Percentiles rank a stretch among this genome's conserved stretches.
Conservation (phyloP, 2,888 invertebrate genomes). For the Macrophya annulata region DNA sequence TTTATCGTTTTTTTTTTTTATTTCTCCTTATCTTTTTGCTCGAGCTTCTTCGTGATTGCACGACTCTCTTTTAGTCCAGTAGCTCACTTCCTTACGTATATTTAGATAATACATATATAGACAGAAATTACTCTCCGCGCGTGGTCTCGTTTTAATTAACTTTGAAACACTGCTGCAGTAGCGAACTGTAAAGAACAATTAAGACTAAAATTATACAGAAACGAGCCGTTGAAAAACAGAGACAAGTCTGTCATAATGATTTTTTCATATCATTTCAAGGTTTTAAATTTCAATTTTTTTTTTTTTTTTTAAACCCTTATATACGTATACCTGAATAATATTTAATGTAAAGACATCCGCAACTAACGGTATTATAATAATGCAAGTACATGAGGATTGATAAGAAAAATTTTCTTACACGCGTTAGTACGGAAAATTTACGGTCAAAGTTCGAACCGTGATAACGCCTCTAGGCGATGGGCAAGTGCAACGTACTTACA, state of each 20-base stretch:
- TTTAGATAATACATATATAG: neutral
- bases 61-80: slow-evolving; percentile 24
- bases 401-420: slow-evolving; percentile 13
- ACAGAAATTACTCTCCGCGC: slow-evolving; percentile 42
- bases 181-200: slow-evolving; percentile 28
- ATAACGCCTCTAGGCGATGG: slow-evolving; percentile 23
- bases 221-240: neutral
- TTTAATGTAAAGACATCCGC: neutral
- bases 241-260: neutral
- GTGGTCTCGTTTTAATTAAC: slow-evolving; percentile 49
- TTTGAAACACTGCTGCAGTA: slow-evolving; percentile 20
- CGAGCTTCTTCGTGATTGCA: slow-evolving; percentile 6
- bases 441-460: slow-evolving; percentile 30
- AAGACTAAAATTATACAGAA: slow-evolving; percentile 21
- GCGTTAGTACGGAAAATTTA: slow-evolving; percentile 15
- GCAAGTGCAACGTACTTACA: slow-evolving; percentile 21
- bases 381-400: neutral
- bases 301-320: no score
- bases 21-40: slow-evolving; percentile 24
- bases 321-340: neutral
- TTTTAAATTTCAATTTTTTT: neutral
- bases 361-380: neutral
- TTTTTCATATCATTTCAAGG: neutral
- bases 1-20: neutral
- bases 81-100: slow-evolving; percentile 17